Conservation (phyloP, 1,140 invertebrate genomes). For the Pseudomyrmex concolor region DNA sequence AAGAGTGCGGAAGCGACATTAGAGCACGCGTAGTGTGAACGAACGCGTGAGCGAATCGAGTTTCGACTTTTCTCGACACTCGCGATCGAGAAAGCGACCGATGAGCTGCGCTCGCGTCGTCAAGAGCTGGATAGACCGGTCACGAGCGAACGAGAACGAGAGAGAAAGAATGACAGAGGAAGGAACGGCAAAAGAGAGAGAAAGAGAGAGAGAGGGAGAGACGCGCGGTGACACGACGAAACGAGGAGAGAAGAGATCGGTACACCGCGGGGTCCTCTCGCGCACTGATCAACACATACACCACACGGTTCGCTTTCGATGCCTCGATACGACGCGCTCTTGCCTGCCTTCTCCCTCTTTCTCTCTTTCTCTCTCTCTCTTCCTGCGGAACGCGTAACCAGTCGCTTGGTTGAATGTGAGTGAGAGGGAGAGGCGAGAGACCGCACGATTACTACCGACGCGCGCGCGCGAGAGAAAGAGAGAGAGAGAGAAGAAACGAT, state of each 20-base stretch:
- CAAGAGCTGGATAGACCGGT: conserved; percentile 21
- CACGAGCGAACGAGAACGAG: conserved; percentile 11
- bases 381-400: conserved; percentile 20
- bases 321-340: conserved; percentile 56
- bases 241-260: conserved; percentile 68
- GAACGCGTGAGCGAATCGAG: conserved; percentile 1
- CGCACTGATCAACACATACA: conserved; percentile 71
- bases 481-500: conserved; percentile 36
- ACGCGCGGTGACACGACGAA: conserved; percentile 45
- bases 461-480: conserved; percentile 40
- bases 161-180: neutral
- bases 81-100: conserved; percentile 17
- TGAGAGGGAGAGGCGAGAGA: conserved; percentile 52
- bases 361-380: neutral
- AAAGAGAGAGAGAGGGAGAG: neutral
- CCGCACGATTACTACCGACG: conserved; percentile 18
- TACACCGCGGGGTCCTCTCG: conserved; percentile 75
- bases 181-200: neutral
- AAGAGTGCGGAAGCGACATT: conserved; percentile 51
- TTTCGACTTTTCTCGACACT: conserved; percentile 34
- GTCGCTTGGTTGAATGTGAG: conserved; percentile 15
- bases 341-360: conserved; percentile 8
- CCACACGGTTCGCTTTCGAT: conserved; percentile 59
- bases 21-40: conserved; percentile 14
- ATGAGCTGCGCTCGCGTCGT: conserved; percentile 22